These are phyloP conservation scores for Papilio xuthus DNA, from an alignment of 1,140 invertebrate species.

Conservation along the genomic window DNA sequence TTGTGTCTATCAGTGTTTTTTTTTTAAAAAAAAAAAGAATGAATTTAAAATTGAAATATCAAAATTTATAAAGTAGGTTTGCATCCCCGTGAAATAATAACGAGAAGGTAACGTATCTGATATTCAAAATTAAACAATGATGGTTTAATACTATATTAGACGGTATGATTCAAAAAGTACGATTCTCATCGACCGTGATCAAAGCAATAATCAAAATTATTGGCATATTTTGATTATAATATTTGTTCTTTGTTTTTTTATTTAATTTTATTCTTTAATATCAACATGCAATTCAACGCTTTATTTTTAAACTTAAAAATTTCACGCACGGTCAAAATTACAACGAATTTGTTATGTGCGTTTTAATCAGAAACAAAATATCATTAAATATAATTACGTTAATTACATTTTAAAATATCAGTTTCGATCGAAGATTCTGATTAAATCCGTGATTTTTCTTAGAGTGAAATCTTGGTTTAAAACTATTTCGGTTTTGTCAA, in stretches of 20 bases:
- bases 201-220: slow-evolving; percentile 33
- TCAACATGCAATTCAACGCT: neutral
- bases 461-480: too few species aligned
- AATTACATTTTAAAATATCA: neutral
- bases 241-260: slow-evolving; percentile 30
- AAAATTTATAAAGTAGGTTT: too few species aligned
- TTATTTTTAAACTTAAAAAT: neutral
- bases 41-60: too few species aligned
- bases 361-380: neutral
- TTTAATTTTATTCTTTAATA: slow-evolving; percentile 27
- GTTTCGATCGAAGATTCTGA: neutral
- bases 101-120: neutral
- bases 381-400: too few species aligned
- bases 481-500: too few species aligned
- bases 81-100: neutral
- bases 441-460: too few species aligned
- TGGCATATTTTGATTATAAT: slow-evolving; percentile 30
- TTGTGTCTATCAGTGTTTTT: too few species aligned
- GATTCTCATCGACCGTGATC: slow-evolving; percentile 6
- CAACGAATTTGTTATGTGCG: neutral
- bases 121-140: slow-evolving; percentile 3
- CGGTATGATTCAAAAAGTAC: neutral
- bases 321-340: neutral
- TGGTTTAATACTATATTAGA: neutral
- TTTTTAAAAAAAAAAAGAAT: too few species aligned